phyloP scores from a whole-genome alignment of 1,140 invertebrate species.

The Zaprionus taronus region DNA sequence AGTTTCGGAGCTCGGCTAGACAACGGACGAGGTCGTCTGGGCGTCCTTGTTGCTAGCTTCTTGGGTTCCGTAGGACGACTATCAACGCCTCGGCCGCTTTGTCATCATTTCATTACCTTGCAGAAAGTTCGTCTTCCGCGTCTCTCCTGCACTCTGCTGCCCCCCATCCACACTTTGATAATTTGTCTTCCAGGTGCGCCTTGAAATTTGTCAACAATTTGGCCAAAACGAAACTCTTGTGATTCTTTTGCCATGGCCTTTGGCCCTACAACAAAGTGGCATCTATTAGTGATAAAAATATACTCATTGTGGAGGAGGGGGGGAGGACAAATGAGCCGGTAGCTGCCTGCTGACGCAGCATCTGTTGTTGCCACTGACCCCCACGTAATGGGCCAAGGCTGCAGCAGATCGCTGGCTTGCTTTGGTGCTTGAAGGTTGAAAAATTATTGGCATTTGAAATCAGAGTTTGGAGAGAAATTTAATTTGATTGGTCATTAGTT shows the following conservation, averaged over 20 bases:
- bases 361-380: slow-evolving; percentile 30
- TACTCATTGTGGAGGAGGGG: slow-evolving; percentile 33
- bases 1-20: slow-evolving; percentile 38
- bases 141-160: not conserved
- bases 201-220: slow-evolving; percentile 82
- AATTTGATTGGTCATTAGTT: slow-evolving; percentile 51
- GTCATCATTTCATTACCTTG: slow-evolving; percentile 80
- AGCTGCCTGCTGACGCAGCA: slow-evolving; percentile 72
- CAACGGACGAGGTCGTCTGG: slow-evolving; percentile 12
- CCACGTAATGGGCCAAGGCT: slow-evolving; percentile 24
- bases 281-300: slow-evolving; percentile 82
- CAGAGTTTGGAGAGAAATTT: slow-evolving; percentile 53
- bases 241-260: slow-evolving; percentile 51
- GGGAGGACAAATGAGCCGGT: slow-evolving; percentile 61
- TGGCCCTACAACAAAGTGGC: slow-evolving; percentile 64
- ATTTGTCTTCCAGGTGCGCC: slow-evolving; percentile 81
- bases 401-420: slow-evolving; percentile 10
- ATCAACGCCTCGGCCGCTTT: slow-evolving; percentile 69
- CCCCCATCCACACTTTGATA: slow-evolving; percentile 43
- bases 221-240: slow-evolving; percentile 64
- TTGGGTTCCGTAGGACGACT: slow-evolving; percentile 2
- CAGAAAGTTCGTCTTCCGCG: slow-evolving; percentile 56
- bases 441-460: slow-evolving; percentile 75
- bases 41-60: slow-evolving; percentile 13
- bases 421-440: slow-evolving; percentile 23